A percentile compares a stretch with the other conserved stretches of the same genome.
Conservation (phyloP, 92 coral and sea anemone species). For the Porites rus region DNA sequence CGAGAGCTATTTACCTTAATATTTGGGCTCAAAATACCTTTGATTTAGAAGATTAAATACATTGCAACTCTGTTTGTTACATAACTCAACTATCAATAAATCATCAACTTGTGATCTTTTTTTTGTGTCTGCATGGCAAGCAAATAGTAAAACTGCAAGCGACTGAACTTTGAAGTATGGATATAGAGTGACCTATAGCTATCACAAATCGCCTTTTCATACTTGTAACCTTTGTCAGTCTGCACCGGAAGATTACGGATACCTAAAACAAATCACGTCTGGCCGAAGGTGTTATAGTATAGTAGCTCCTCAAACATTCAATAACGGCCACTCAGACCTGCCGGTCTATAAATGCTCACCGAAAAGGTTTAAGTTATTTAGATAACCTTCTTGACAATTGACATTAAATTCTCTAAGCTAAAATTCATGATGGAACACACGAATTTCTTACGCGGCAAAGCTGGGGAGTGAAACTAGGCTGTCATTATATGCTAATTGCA, state of each 20-base stretch:
- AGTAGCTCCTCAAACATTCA: not conserved
- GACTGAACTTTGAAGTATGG: not conserved
- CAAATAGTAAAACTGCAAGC: not conserved
- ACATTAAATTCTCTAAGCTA: not conserved
- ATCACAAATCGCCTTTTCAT: constrained; percentile 46
- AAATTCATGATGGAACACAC: not conserved
- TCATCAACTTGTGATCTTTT: not conserved
- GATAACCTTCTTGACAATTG: constrained; percentile 15
- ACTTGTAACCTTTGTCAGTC: constrained; percentile 33
- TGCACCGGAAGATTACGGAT: constrained; percentile 40
- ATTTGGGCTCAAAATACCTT: not conserved
- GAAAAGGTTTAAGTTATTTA: not conserved
- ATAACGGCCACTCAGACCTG: constrained; percentile 6
- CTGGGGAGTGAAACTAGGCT: not conserved
- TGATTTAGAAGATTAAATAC: not conserved
- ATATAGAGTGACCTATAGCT: not conserved
- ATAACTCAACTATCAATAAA: not conserved
- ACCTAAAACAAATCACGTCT: constrained; percentile 19
- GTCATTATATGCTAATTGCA: not conserved
- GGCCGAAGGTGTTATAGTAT: not conserved
- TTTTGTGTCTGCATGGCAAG: constrained; percentile 19
- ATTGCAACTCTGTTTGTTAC: not conserved
- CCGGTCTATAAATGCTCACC: not conserved
- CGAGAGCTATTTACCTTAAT: no score
- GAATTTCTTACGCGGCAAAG: not conserved